phyloP scores from a whole-genome alignment of 2,888 invertebrate species.

The Gastrophysa polygoni region DNA sequence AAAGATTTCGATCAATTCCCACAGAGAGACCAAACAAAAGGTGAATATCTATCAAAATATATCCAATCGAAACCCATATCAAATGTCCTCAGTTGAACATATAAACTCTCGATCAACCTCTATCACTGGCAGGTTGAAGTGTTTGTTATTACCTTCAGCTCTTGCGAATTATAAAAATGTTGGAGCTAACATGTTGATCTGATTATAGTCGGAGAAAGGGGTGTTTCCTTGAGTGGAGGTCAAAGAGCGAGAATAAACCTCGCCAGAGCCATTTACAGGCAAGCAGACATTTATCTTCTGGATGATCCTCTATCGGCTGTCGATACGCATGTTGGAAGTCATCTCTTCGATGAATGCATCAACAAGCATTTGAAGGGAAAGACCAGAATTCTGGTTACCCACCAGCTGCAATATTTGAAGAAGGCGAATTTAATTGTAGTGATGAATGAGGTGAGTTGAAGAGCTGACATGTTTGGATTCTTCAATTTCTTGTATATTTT shows the following conservation, averaged over 20 bases:
- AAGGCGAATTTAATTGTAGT: constrained; percentile 70
- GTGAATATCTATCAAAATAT: constrained; percentile 63
- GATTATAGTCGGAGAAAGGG: constrained; percentile 61
- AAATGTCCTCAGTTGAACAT: too few species aligned
- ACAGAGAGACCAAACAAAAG: constrained; percentile 68
- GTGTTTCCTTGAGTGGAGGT: constrained; percentile 47
- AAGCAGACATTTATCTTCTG: constrained; percentile 81
- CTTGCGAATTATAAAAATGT: too few species aligned
- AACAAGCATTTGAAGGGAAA: constrained; percentile 63
- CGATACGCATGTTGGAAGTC: constrained; percentile 39
- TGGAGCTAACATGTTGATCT: too few species aligned
- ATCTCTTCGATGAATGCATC: constrained; percentile 72
- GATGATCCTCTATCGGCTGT: constrained; percentile 65
- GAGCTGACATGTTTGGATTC: constrained; percentile 35
- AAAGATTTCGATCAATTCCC: constrained; percentile 20
- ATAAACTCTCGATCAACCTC: too few species aligned
- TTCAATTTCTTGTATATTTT: too few species aligned
- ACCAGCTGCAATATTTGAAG: constrained; percentile 80
- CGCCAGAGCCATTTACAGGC: constrained; percentile 81
- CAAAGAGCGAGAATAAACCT: constrained; percentile 28
- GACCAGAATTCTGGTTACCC: constrained; percentile 82
- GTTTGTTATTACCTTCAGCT: too few species aligned
- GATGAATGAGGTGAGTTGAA: constrained; percentile 63
- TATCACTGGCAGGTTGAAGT: too few species aligned
- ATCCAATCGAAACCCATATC: too few species aligned